Conservation (phyloP, 2,797 vertebrate species). For the Acridotheres tristis region DNA sequence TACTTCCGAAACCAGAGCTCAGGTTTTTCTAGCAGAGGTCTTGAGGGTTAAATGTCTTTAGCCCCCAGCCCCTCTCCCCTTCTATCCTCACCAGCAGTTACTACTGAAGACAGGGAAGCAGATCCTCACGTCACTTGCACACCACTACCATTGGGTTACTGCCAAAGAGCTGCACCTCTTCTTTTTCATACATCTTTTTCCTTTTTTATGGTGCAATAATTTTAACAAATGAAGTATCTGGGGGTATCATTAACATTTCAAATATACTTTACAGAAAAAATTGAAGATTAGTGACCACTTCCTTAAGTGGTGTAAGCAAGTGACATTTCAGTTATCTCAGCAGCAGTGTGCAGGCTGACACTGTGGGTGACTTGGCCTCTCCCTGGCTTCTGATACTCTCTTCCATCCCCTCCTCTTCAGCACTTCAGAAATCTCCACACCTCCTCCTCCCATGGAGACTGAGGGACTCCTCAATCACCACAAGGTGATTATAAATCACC, state of each 20-base stretch:
- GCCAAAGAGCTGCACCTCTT: neutral
- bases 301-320: neutral
- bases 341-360: neutral
- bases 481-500: neutral
- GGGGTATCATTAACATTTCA: neutral
- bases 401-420: neutral
- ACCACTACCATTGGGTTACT: neutral
- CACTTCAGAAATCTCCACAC: neutral
- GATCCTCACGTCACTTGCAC: neutral
- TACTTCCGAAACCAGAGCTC: neutral
- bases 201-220: neutral
- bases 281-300: neutral
- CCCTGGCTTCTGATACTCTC: neutral
- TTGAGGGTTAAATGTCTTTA: neutral
- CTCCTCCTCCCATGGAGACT: neutral
- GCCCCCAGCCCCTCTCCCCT: accelerated
- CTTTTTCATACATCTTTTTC: neutral
- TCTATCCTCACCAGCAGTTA: neutral
- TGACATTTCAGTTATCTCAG: neutral
- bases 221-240: neutral
- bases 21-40: neutral
- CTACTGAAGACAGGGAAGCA: neutral
- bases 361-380: accelerated
- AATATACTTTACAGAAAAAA: neutral
- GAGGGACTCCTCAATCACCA: neutral